A percentile compares a stretch with the other conserved stretches of the same genome.
These are phyloP conservation scores for Mimumesa dahlbomi DNA, from an alignment of 2,888 invertebrate species.

Conservation along the genomic window DNA sequence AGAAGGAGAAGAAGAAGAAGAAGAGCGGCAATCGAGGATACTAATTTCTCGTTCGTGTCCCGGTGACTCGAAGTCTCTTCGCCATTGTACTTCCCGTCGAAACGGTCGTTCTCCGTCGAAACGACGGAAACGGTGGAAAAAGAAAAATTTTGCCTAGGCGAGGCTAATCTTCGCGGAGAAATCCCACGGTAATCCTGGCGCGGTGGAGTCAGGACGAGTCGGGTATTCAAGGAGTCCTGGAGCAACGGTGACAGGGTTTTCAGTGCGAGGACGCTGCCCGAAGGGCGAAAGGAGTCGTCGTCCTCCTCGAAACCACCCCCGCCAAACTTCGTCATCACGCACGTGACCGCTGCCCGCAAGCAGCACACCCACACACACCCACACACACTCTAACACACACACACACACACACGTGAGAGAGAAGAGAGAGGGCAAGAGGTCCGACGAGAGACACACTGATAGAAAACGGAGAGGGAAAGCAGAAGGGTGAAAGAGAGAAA, in stretches of 20 bases:
- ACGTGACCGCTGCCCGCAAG: constrained; percentile 69
- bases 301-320: constrained; percentile 42
- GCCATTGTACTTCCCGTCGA: too few species aligned
- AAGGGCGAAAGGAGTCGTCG: constrained; percentile 66
- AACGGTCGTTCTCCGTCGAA: too few species aligned
- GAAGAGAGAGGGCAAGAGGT: not conserved
- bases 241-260: constrained; percentile 34
- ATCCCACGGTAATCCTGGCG: too few species aligned
- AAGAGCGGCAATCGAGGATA: too few species aligned
- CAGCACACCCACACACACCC: constrained; percentile 29
- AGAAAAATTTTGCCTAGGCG: too few species aligned
- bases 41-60: too few species aligned
- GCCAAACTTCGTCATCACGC: constrained; percentile 66
- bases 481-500: constrained; percentile 1
- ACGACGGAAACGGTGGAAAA: too few species aligned
- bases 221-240: too few species aligned
- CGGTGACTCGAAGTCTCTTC: too few species aligned
- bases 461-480: constrained; percentile 1
- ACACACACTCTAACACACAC: constrained; percentile 39
- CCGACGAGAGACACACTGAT: not conserved
- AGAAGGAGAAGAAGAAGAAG: too few species aligned
- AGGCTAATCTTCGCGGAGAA: too few species aligned
- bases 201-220: too few species aligned
- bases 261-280: constrained; percentile 51
- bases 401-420: constrained; percentile 9